Conservation (phyloP, 2,888 invertebrate genomes). For the Epinotia bilunana region DNA sequence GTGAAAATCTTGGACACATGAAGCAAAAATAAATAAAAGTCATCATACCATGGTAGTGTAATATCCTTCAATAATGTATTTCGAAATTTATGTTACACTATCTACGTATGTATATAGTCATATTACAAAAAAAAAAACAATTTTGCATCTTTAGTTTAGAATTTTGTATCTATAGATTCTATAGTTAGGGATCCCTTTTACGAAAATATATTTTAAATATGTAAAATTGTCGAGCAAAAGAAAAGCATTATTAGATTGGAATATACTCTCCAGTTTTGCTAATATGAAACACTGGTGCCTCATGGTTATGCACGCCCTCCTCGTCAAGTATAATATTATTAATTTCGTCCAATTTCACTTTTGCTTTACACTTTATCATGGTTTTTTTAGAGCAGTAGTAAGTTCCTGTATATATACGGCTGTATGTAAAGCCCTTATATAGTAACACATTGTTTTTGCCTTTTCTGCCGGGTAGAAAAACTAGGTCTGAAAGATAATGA, state of each 20-base stretch:
- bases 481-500: conserved; percentile 1
- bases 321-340: neutral
- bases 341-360: conserved; percentile 9
- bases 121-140: no score
- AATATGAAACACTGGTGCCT: conserved; percentile 20
- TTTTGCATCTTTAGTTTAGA: no score
- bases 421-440: conserved; percentile 53
- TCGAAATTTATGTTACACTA: no score
- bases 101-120: no score
- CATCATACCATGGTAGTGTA: no score
- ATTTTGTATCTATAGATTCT: no score
- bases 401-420: conserved; percentile 46
- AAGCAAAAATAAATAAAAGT: no score
- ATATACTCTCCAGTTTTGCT: conserved; percentile 5
- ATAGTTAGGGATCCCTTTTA: no score
- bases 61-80: no score
- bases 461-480: conserved; percentile 43
- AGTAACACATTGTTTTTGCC: conserved; percentile 47
- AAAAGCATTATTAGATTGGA: conserved; percentile 3
- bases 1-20: neutral
- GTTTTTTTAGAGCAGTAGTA: conserved; percentile 54
- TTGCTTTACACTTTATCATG: conserved; percentile 31
- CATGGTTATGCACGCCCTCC: conserved; percentile 37
- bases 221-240: neutral
- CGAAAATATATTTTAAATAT: no score